These are phyloP conservation scores for Leucoraja ocellata DNA, from an alignment of 2,797 vertebrate species.

Conservation along the genomic window DNA sequence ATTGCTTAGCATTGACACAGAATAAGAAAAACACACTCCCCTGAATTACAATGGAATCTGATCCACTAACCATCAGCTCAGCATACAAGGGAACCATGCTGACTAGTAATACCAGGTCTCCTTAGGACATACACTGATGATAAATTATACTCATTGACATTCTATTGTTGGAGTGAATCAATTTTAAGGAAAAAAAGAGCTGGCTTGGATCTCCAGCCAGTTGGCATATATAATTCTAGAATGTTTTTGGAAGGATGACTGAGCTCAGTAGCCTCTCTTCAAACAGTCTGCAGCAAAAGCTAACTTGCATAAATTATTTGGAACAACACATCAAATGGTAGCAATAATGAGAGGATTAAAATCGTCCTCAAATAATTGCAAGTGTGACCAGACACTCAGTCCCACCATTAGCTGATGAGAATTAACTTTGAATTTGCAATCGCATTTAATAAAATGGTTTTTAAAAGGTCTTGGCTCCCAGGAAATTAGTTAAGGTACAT, in stretches of 20 bases:
- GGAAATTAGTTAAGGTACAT: background rate
- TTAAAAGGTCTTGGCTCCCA: slow-evolving; percentile 7
- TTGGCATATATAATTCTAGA: background rate
- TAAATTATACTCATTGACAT: background rate
- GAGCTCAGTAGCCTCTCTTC: slow-evolving; percentile 15
- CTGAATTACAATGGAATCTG: background rate
- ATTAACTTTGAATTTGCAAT: slow-evolving; percentile 14
- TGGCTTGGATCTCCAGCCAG: background rate
- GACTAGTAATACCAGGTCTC: background rate
- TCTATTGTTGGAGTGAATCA: background rate
- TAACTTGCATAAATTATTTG: slow-evolving; percentile 19
- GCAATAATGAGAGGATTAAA: slow-evolving; percentile 3
- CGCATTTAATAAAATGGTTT: background rate
- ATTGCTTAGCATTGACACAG: background rate
- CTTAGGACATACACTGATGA: too few relatives aligned
- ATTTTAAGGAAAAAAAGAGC: background rate
- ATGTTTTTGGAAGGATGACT: background rate
- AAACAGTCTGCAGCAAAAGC: background rate
- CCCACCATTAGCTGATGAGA: background rate
- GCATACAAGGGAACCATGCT: background rate
- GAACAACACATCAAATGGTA: background rate
- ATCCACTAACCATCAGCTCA: background rate
- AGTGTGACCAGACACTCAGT: slow-evolving; percentile 14
- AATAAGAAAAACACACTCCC: background rate
- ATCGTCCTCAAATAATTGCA: background rate